A percentile compares a stretch with the other conserved stretches of the same genome.
phyloP scores from a whole-genome alignment of 2,797 vertebrate species.

The Lutjanus argentimaculatus region DNA sequence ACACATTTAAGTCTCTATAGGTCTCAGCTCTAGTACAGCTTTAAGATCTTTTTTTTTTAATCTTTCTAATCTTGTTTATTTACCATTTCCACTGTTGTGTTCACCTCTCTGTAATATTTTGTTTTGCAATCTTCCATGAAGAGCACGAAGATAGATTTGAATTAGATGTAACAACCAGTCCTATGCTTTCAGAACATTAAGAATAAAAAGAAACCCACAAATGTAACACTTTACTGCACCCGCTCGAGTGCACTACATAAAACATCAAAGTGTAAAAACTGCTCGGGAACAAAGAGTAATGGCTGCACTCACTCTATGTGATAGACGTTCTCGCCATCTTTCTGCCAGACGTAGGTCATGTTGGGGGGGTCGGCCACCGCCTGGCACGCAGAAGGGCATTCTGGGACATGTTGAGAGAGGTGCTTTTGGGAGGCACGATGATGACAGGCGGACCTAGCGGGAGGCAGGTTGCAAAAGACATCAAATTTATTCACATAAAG shows the following conservation, averaged over 20 bases:
- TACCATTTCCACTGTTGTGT: background rate
- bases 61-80: constrained; percentile 3
- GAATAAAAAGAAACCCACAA: background rate
- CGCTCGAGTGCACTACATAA: background rate
- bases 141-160: background rate
- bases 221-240: constrained; percentile 4
- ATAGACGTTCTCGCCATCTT: constrained; percentile 89
- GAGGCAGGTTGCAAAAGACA: constrained; percentile 9
- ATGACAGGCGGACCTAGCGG: constrained; percentile 92
- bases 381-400: constrained; percentile 91
- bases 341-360: constrained; percentile 97
- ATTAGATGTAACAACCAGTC: background rate
- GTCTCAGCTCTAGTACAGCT: background rate
- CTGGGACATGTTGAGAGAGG: constrained; percentile 91
- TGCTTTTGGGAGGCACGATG: constrained; percentile 88
- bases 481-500: background rate
- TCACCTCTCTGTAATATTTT: background rate
- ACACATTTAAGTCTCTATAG: no score
- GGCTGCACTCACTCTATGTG: constrained; percentile 88
- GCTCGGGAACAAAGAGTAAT: constrained; percentile 2
- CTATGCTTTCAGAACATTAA: background rate
- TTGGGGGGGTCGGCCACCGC: constrained; percentile 94
- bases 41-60: background rate
- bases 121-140: background rate
- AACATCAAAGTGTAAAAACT: constrained; percentile 18